These are phyloP conservation scores for Cisticola juncidis DNA, from an alignment of 2,113 vertebrate genomes.

Conservation along the genomic window DNA sequence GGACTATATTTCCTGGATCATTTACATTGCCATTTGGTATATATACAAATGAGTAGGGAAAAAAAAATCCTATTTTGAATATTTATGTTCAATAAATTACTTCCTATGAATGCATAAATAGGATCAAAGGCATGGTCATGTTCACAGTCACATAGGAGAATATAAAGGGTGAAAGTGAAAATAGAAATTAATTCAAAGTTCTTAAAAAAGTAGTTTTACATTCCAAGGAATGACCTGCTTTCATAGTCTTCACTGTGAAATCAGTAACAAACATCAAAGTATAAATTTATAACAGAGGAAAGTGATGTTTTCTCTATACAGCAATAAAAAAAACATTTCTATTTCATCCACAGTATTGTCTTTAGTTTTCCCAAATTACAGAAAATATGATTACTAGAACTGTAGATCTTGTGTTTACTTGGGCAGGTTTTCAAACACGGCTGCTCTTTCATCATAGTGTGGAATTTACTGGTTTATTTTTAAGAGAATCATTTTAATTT, in stretches of 20 bases:
- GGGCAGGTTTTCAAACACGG: background rate
- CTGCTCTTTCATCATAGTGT: background rate
- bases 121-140: background rate
- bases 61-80: background rate
- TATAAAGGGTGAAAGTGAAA: background rate
- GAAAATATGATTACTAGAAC: background rate
- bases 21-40: background rate
- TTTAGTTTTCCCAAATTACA: background rate
- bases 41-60: accelerated
- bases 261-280: background rate
- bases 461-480: background rate
- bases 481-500: background rate
- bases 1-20: background rate
- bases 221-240: background rate
- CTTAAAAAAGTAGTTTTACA: background rate
- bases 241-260: background rate
- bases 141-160: background rate
- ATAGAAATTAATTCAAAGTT: background rate
- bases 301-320: background rate
- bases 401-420: background rate
- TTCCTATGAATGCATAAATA: background rate
- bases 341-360: background rate
- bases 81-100: background rate
- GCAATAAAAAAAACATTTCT: background rate
- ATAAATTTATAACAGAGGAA: background rate